Evolutionary conservation across 1,140 invertebrate species (phyloP), one percentile per base, ranked within the genome.

Genomic region (Orius insidiosus): DNA sequence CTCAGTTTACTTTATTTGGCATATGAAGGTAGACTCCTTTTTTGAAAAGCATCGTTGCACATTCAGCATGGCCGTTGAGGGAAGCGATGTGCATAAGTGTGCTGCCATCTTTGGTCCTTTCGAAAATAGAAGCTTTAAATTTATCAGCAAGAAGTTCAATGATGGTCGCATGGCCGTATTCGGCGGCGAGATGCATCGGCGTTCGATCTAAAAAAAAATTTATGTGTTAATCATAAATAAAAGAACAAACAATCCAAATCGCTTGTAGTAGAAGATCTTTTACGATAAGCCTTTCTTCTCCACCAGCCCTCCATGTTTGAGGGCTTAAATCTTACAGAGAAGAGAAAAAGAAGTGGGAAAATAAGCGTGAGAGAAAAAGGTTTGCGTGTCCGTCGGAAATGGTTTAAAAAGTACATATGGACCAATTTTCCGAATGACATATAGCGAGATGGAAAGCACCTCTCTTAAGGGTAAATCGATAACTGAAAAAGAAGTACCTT

Each of bases 11-110:
- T 69, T 98, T 98, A 65, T 98, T 98, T 50, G 95, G 94, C 93
- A 98, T 98, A 58, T 97, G 89, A 1, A 98, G 69, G 50, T 96
- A 96, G n/a, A 98, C 94, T 3, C 95, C 95, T 63, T 95, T 95
- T 61, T 93, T 96, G 59, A 98, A 87, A 15, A 98, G 79, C 72
- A 93, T 92, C 68, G 93, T 84, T n/a, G 94, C 94, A 52, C 93
- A 98, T 54, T 96, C 92, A 1, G 94, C 89, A 64, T 98, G 93
- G 0, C 94, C 95, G 61, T 87, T 90, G 36, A 90, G 64, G 0
- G 92, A 94, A 0, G 93, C 93, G 45, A 98, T 94, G 62, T 98
- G 95, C 84, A 98, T 95, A 39, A 98, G 63, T 0, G 95, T 99
- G 52, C 85, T 95, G 38, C 95, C 95, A 65, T 98, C 95, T 64